phyloP scores from a whole-genome alignment of 1,140 invertebrate species.

The Zaprionus vittiger region DNA sequence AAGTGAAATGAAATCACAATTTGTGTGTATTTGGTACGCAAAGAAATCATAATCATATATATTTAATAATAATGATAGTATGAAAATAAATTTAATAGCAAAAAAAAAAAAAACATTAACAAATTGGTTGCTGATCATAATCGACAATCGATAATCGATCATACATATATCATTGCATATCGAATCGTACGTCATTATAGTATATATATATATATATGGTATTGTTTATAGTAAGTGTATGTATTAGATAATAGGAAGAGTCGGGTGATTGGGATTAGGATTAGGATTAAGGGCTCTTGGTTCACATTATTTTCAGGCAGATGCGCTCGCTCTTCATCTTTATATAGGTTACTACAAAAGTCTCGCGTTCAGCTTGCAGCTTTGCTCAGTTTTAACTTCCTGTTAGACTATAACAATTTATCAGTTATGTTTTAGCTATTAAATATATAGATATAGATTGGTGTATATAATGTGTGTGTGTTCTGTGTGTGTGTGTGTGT shows the following conservation, averaged over 20 bases:
- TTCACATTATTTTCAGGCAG: conserved; percentile 34
- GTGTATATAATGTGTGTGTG: conserved; percentile 31
- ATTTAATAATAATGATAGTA: conserved; percentile 62
- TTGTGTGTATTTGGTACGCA: conserved; percentile 78
- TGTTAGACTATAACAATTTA: conserved; percentile 55
- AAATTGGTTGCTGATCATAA: conserved; percentile 61
- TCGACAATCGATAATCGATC: conserved; percentile 6
- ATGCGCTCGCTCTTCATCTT: conserved; percentile 7
- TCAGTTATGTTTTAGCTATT: conserved; percentile 32
- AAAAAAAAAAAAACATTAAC: conserved; percentile 65
- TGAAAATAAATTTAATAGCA: conserved; percentile 49
- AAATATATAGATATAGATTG: conserved; percentile 22
- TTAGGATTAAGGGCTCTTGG: conserved; percentile 5
- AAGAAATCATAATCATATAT: conserved; percentile 70
- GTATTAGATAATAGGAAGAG: conserved; percentile 15
- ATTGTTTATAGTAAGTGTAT: conserved; percentile 9
- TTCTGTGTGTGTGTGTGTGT: conserved; percentile 29
- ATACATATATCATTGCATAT: conserved; percentile 31
- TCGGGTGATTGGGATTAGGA: conserved; percentile 8
- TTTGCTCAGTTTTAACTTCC: conserved; percentile 24
- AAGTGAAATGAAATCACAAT: conserved; percentile 67
- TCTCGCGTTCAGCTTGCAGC: conserved; percentile 40
- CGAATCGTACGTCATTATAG: conserved; percentile 41
- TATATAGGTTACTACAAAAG: conserved; percentile 12
- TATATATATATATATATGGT: conserved; percentile 22